Evolutionary conservation across 2,888 invertebrate genomes (phyloP).

Genomic region (Hoplodrina blanda): DNA sequence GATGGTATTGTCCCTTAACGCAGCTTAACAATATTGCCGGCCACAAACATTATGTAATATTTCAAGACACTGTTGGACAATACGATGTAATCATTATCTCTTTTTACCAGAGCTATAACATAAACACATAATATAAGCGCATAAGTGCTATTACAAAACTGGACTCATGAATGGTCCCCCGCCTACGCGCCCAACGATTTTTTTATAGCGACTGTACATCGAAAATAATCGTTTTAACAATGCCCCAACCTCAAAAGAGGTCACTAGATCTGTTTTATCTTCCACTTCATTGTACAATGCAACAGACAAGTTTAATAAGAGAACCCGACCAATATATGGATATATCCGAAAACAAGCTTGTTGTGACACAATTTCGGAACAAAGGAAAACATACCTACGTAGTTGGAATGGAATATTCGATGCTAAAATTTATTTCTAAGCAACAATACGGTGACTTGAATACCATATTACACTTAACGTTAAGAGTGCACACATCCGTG

Average conservation of each 20-base stretch:
- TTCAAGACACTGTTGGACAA: conserved; percentile 48
- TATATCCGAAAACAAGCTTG: conserved; percentile 33
- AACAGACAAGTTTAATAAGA: conserved; percentile 39
- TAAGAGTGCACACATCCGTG: conserved; percentile 75
- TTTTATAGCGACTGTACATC: conserved; percentile 68
- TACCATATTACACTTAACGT: conserved; percentile 73
- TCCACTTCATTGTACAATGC: conserved; percentile 40
- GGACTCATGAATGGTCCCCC: conserved; percentile 76
- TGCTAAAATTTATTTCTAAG: conserved; percentile 68
- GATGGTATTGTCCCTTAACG: conserved; percentile 9
- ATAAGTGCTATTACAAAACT: conserved; percentile 71
- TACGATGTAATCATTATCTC: conserved; percentile 53
- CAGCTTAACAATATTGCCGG: conserved; percentile 18
- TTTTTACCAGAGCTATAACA: conserved; percentile 49
- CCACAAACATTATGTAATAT: conserved; percentile 51
- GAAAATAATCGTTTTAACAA: conserved; percentile 87
- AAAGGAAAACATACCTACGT: conserved; percentile 48
- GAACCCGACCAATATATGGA: conserved; percentile 25
- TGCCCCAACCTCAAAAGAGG: conserved; percentile 77
- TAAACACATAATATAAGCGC: conserved; percentile 51
- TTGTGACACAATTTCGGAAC: conserved; percentile 53
- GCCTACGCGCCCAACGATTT: conserved; percentile 71
- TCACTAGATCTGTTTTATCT: conserved; percentile 66
- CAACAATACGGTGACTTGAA: conserved; percentile 71
- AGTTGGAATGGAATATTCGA: conserved; percentile 54